Evolutionary conservation across 2,888 invertebrate species (phyloP), one percentile per base, ranked within the genome.

Genomic region (Chesias legatella): DNA sequence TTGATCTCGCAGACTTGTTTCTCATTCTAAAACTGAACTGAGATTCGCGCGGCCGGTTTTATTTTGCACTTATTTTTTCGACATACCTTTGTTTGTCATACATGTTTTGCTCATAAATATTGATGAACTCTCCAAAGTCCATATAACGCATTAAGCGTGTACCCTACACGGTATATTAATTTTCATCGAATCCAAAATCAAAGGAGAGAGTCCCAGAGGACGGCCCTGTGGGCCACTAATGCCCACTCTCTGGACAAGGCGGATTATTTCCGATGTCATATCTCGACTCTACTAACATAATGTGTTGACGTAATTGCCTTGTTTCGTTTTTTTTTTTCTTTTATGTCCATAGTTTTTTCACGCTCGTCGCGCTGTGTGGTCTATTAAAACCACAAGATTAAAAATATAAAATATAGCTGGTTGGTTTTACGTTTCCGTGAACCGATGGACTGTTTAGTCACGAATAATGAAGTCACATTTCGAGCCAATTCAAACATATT

Each of bases 241-340:
- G 68, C 58, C 77, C 73, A 74, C 77, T 74, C 67, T 60, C 56
- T 63, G 79, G 75, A 79, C 78, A 85, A 88, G 85, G 86, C 69
- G 85, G 86, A 85, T 88, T 88, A 86, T 73, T 64, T 67, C 66
- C 67, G 54, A 72, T 79, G 82, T 84, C 82, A 83, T 81, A 83
- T 82, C 74, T 72, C 63, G 38, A 54, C 60, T 58, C 73, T 79
- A 82, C 85, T 85, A 86, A 64, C 82, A 81, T 86, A 84, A 84
- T 83, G 69, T 68, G 75, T 61, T 76, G 79, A 79, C 74, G 73
- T 69, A 72, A 73, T 79, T 74, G 65, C 61, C 74, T 75, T 75
- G 74, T 78, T 74, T 67, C 51, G 56, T 51, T 59, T 67, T 74
- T 74, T 73, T 75, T 63, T 63, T 34, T 46, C 46, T 48, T 60